Percentiles rank a stretch among this genome's conserved stretches.
phyloP scores from a whole-genome alignment of 2,797 vertebrate species.

The Sternarchorhynchus goeldii region DNA sequence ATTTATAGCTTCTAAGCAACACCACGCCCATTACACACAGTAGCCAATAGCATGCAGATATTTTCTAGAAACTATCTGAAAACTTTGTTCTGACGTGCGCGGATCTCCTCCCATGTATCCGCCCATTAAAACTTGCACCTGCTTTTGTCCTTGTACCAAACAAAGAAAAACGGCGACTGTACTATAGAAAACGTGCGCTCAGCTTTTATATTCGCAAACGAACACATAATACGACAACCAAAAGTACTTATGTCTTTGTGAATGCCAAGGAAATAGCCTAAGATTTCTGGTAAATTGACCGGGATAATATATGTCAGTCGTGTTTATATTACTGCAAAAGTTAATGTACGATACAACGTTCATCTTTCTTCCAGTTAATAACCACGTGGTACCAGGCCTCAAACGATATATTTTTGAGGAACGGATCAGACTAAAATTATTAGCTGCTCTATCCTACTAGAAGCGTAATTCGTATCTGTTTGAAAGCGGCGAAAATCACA shows the following conservation, averaged over 20 bases:
- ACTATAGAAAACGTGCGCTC: not conserved
- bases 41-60: constrained; percentile 59
- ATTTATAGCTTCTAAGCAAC: constrained; percentile 56
- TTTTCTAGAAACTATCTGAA: constrained; percentile 16
- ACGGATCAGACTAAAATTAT: not conserved
- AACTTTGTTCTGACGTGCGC: constrained; percentile 26
- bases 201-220: not conserved
- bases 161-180: constrained; percentile 65
- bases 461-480: not conserved
- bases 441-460: not conserved
- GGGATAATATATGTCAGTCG: no score
- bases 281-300: no score
- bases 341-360: not conserved
- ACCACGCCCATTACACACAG: constrained; percentile 37
- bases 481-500: not conserved
- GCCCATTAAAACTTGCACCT: constrained; percentile 69
- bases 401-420: not conserved
- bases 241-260: not conserved
- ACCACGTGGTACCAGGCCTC: not conserved
- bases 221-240: not conserved
- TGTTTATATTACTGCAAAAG: not conserved
- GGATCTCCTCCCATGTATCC: constrained; percentile 52
- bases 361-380: not conserved
- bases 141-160: constrained; percentile 76
- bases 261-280: not conserved